Percentiles rank a stretch among this genome's conserved stretches.
Conservation (phyloP, 1,140 invertebrate genomes). For the Gryllus bimaculatus region DNA sequence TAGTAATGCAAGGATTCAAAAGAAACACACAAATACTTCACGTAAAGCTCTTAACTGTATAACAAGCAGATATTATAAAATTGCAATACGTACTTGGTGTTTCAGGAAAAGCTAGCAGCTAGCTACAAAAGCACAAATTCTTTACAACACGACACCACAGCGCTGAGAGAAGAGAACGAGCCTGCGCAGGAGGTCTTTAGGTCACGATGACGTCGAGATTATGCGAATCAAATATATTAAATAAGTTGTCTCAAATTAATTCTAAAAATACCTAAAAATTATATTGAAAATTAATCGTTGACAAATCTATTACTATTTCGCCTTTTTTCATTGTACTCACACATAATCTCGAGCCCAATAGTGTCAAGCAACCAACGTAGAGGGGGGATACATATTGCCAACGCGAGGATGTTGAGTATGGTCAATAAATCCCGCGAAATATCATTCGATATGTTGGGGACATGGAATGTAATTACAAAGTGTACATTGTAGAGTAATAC, state of each 20-base stretch:
- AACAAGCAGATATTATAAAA: background rate
- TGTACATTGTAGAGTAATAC: no score
- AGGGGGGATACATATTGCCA: background rate
- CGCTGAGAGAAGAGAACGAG: background rate
- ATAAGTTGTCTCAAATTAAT: background rate
- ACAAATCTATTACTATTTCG: background rate
- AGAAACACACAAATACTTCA: background rate
- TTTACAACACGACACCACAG: background rate
- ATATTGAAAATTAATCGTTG: background rate
- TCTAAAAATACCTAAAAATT: background rate
- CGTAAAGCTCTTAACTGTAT: background rate
- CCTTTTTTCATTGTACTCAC: background rate
- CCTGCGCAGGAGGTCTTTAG: slow-evolving; percentile 2
- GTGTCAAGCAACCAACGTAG: background rate
- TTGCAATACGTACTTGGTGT: background rate
- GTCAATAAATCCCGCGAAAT: background rate
- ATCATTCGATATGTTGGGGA: background rate
- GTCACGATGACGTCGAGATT: background rate
- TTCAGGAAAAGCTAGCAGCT: background rate
- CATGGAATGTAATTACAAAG: no score
- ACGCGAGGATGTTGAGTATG: background rate
- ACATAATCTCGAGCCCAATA: background rate
- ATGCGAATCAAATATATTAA: background rate
- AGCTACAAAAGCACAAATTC: background rate
- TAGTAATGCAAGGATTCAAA: background rate